Evolutionary conservation across 1,140 invertebrate genomes (phyloP), one percentile per base, ranked within the genome.

Genomic region (Pentalonia nigronervosa): DNA sequence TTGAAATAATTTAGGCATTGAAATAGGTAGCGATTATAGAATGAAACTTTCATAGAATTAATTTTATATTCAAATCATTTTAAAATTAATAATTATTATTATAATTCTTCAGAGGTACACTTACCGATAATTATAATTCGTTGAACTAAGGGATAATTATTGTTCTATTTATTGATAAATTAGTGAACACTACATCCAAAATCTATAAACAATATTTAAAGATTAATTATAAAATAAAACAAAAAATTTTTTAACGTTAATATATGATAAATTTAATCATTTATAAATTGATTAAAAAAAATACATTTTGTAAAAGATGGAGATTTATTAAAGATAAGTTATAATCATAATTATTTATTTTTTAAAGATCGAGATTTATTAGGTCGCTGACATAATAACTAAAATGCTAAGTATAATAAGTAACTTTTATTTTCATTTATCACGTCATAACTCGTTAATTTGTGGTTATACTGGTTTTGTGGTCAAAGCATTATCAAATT

Each of bases 371-470:
- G 50, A 36, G 48, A 36, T 90, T 56, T 53, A 90, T 60, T 90
- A 90, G 53, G 89, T 60, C 89, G 60, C 89, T 90, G 53, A 90
- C 89, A 90, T 90, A 90, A 90, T 90, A 90, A 89, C 25, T 17
- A 89, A 50, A 89, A 89, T 41, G 11, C n/a, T n/a, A 76, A 76
- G 60, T 17, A 76, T 76, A 76, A n/a, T 53, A 76, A 41, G 23
- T 45, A 67, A n/a, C 81, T 92, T 81, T 83, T 90, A 83, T 94
- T 93, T 93, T 89, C 48, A 53, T n/a, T 84, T 23, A 36, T 84
- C 83, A 84, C 83, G 36, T 45, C 34, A 84, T 76, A 76, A 76
- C 30, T 76, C n/a, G 60, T 84, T 84, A 41, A 45, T 84, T 84
- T 84, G 23, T 84, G 83, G 83, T 84, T 45, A 23, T 45, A 45